A percentile compares a stretch with the other conserved stretches of the same genome.
These are phyloP conservation scores for Limnephilus auricula DNA, from an alignment of 2,888 invertebrate species.

Conservation along the genomic window DNA sequence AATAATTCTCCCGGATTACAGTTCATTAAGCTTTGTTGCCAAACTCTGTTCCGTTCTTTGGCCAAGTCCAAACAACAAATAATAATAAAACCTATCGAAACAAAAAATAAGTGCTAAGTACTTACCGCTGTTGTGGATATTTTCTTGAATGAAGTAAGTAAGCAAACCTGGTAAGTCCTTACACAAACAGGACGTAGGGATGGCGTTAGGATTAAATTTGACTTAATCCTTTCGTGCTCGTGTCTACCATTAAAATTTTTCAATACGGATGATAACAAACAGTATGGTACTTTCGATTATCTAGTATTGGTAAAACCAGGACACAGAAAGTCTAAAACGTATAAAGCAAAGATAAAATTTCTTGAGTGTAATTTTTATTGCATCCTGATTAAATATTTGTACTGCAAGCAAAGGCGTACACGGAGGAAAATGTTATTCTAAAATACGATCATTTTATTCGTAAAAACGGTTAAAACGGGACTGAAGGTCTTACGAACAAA, in stretches of 20 bases:
- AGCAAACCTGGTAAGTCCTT: slow-evolving; percentile 34
- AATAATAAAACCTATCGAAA: not conserved
- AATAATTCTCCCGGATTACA: slow-evolving; percentile 26
- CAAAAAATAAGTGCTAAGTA: slow-evolving; percentile 28
- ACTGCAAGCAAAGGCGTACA: not conserved
- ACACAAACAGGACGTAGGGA: slow-evolving; percentile 43
- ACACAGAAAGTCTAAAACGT: not conserved
- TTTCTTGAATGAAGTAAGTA: slow-evolving; percentile 48
- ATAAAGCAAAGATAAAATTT: not conserved
- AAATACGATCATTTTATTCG: too few relatives aligned
- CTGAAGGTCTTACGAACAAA: too few relatives aligned
- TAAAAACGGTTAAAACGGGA: too few relatives aligned
- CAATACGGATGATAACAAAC: not conserved
- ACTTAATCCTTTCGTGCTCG: not conserved
- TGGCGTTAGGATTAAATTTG: slow-evolving; percentile 20
- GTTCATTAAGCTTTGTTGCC: slow-evolving; percentile 35
- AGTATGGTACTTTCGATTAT: not conserved
- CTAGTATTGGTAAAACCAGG: not conserved
- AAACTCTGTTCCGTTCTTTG: slow-evolving; percentile 22
- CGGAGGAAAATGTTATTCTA: too few relatives aligned
- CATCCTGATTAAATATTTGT: not conserved
- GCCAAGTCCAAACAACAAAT: slow-evolving; percentile 41
- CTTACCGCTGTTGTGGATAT: slow-evolving; percentile 24
- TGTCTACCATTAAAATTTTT: not conserved
- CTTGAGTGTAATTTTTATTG: not conserved